phyloP scores from a whole-genome alignment of 2,113 vertebrate genomes.

The Aphelocoma coerulescens region DNA sequence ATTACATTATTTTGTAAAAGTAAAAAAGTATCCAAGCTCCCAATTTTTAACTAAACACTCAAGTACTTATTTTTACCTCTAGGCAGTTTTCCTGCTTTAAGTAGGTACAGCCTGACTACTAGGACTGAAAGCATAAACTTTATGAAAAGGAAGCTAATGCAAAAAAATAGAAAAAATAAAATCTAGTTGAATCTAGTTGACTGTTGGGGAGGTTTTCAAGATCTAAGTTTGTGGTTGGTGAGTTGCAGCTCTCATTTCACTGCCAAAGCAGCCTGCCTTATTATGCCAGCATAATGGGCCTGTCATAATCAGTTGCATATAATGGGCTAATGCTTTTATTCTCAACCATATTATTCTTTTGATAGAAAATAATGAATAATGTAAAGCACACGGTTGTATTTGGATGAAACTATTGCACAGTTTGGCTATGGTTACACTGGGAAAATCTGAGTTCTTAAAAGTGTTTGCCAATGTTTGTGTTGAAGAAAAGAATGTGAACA shows the following conservation, averaged over 20 bases:
- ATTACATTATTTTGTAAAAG: neutral
- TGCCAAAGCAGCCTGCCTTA: constrained; percentile 19
- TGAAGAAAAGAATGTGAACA: neutral
- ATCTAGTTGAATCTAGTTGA: neutral
- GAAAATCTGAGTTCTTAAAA: neutral
- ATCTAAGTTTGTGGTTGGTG: neutral
- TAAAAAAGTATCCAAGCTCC: neutral
- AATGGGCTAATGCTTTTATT: constrained; percentile 45
- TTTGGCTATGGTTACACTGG: neutral
- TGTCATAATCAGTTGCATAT: constrained; percentile 37
- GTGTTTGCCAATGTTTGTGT: neutral
- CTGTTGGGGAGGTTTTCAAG: neutral
- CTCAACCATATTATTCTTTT: constrained; percentile 31
- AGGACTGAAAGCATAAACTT: neutral
- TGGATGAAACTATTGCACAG: neutral
- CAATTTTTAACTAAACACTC: neutral
- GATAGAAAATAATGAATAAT: constrained; percentile 39
- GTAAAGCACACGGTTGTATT: constrained; percentile 28
- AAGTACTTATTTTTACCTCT: neutral
- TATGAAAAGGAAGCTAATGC: neutral
- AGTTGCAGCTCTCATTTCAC: neutral
- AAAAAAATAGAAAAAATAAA: neutral
- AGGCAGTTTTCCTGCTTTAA: neutral
- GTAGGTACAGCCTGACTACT: neutral
- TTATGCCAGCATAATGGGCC: constrained; percentile 30